These are phyloP conservation scores for Dasysyrphus albostriatus DNA, from an alignment of 2,888 invertebrate genomes.

Conservation along the genomic window DNA sequence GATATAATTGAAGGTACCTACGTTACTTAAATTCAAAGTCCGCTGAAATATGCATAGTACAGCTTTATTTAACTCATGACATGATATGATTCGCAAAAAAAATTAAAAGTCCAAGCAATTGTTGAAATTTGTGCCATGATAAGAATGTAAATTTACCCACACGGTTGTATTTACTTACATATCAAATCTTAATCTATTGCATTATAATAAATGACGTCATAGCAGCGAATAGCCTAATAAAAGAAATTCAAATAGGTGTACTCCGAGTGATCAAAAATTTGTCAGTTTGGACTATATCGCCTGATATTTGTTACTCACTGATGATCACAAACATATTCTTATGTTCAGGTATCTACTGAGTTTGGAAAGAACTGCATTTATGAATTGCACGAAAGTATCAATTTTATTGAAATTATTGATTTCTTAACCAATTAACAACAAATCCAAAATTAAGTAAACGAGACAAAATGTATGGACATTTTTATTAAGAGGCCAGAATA, in stretches of 20 bases:
- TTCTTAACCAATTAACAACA: too few relatives aligned
- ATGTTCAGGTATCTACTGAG: too few relatives aligned
- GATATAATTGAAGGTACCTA: conserved; percentile 14
- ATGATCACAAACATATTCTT: not conserved
- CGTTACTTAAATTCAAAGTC: conserved; percentile 8
- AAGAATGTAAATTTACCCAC: not conserved
- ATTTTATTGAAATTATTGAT: too few relatives aligned
- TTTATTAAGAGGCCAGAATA: too few relatives aligned
- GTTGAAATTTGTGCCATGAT: conserved; percentile 13
- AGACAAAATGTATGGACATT: too few relatives aligned
- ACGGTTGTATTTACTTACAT: not conserved
- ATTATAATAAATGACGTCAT: conserved; percentile 22
- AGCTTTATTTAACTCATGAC: not conserved
- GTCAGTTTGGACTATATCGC: not conserved
- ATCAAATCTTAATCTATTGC: not conserved
- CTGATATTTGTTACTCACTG: not conserved
- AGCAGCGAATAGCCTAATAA: not conserved
- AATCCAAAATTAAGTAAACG: too few relatives aligned
- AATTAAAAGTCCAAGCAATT: not conserved
- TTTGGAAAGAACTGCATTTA: too few relatives aligned
- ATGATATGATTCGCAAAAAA: not conserved
- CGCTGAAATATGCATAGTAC: not conserved
- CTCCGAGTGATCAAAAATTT: not conserved
- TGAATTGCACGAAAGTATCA: too few relatives aligned
- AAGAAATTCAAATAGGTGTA: not conserved